Evolutionary conservation across 1,140 invertebrate genomes (phyloP).

Genomic region (Atta texana): DNA sequence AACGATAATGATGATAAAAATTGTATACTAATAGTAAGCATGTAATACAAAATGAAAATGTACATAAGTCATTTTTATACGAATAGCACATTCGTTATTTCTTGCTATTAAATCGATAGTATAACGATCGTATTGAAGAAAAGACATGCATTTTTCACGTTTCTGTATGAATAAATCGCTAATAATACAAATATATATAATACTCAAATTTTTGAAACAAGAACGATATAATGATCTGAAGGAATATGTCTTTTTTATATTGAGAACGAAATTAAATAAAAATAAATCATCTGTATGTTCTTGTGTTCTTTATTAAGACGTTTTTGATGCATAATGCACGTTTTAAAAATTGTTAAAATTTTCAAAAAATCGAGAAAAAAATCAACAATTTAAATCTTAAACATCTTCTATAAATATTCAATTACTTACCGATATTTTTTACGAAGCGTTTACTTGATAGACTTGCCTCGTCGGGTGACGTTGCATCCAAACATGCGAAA

Average conservation of each 20-base stretch:
- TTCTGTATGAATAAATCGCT: constrained; percentile 39
- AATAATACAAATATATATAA: constrained; percentile 26
- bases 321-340: neutral
- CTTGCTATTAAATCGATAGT: constrained; percentile 67
- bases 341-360: neutral
- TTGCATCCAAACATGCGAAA: constrained; percentile 9
- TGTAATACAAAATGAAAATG: constrained; percentile 69
- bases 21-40: constrained; percentile 65
- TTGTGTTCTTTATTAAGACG: constrained; percentile 9
- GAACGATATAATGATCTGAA: neutral
- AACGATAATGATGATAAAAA: constrained; percentile 61
- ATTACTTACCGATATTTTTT: constrained; percentile 9
- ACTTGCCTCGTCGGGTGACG: neutral
- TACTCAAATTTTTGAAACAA: constrained; percentile 1
- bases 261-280: neutral
- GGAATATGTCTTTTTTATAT: neutral
- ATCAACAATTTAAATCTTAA: neutral
- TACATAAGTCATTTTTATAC: constrained; percentile 79
- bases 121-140: constrained; percentile 57
- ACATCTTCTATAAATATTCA: neutral
- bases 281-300: constrained; percentile 5
- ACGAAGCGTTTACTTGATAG: neutral
- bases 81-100: constrained; percentile 62
- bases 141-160: constrained; percentile 16
- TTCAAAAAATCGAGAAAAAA: neutral